Evolutionary conservation across 2,888 invertebrate species (phyloP), one percentile per base, ranked within the genome.

Genomic region (Spodoptera picta): DNA sequence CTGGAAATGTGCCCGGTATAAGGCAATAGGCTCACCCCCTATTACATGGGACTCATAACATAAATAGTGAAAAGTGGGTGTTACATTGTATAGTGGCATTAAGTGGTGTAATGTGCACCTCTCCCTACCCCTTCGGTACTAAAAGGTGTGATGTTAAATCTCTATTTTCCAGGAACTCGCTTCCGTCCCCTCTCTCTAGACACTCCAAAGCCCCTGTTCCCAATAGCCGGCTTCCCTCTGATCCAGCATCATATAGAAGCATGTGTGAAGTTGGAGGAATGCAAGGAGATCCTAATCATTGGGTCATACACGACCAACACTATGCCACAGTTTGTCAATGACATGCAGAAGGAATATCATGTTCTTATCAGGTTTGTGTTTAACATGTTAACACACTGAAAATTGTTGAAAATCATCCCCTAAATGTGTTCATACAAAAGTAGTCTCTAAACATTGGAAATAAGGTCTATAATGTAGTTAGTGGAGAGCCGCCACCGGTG

Each of bases 221-320:
- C 99, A 0, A 97, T 99, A 12, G 99, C 99, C 55, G 99, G 99
- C 0, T 93, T 98, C 46, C 99, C 99, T 0, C 95, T 99, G 69
- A 98, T 99, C 66, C 99, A 99, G 86, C 99, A 99, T 87, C 99
- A 99, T 85, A 98, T 99, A 56, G 98, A 99, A 90, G 98, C 99
- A 51, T 99, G 99, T 84, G 95, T 95, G 36, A 95, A 96, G 87
- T 92, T 99, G 24, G 94, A 96, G 24, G 96, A 96, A 63, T 95
- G 99, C 75, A 97, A 96, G 83, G 99, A 99, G 94, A 97, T 99
- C 58, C 95, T 99, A 9, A 96, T 99, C 57, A 97, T 99, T 69
- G 99, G 99, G 0, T 99, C 98, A 48, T 99, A 99, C 89, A 97
- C 98, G 0, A 95, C 97, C 0, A 96, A 96, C 1, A 97, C 98